Conservation (phyloP, 2,113 vertebrate genomes). For the Ochotona curzoniae region DNA sequence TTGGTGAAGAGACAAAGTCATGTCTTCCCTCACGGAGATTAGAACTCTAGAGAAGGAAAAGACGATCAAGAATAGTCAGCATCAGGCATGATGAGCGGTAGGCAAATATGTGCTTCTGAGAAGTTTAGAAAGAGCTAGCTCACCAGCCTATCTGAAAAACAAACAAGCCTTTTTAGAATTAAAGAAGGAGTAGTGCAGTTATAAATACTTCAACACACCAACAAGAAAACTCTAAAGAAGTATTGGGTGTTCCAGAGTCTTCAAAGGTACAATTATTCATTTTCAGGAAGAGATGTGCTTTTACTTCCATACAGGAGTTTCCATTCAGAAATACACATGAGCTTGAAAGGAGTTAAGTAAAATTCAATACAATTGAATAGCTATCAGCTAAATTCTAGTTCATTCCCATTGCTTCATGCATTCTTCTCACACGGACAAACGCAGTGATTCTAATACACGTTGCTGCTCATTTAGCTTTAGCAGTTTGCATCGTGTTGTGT, state of each 20-base stretch:
- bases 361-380: neutral
- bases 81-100: neutral
- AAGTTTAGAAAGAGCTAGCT: neutral
- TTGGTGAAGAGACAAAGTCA: neutral
- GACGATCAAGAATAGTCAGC: neutral
- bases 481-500: too few relatives aligned
- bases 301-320: neutral
- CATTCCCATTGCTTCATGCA: fast-evolving
- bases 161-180: neutral
- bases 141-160: neutral
- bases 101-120: neutral
- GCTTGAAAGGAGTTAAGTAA: neutral
- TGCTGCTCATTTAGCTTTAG: neutral
- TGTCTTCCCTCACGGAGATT: neutral
- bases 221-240: neutral
- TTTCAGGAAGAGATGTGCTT: neutral
- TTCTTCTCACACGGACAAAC: neutral
- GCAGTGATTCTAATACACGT: neutral
- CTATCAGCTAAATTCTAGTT: neutral
- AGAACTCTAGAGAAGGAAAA: neutral
- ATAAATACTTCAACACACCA: neutral
- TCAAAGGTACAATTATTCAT: neutral
- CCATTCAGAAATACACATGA: neutral
- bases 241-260: neutral
- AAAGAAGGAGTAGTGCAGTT: neutral